phyloP scores from a whole-genome alignment of 2,113 vertebrate species.

The Petromus typicus region DNA sequence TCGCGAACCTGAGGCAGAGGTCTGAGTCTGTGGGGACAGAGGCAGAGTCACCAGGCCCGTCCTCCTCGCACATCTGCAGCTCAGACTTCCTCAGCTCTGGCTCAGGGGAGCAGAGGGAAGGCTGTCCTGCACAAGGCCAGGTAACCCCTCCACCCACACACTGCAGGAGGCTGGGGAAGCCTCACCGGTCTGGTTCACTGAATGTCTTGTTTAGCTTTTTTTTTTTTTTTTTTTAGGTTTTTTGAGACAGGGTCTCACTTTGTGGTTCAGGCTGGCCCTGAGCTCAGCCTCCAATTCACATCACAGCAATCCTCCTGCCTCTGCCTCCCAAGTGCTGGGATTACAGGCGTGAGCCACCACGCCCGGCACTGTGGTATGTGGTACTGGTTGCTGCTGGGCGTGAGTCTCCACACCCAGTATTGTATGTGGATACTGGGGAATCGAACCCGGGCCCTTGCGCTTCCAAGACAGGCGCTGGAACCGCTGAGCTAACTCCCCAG shows the following conservation, averaged over 20 bases:
- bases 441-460: too few species aligned
- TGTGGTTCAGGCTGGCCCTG: background rate
- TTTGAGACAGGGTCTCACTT: background rate
- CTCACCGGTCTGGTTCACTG: background rate
- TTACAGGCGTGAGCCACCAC: background rate
- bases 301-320: background rate
- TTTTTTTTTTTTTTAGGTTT: background rate
- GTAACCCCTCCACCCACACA: background rate
- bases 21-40: constrained; percentile 83
- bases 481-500: fast-evolving
- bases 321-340: background rate
- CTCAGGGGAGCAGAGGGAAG: background rate
- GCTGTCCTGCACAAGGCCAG: background rate
- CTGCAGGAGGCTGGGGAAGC: background rate
- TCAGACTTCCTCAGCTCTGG: background rate
- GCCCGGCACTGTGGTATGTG: too few species aligned
- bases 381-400: too few species aligned
- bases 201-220: background rate
- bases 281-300: too few species aligned
- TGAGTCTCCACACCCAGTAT: too few species aligned
- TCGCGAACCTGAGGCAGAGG: constrained; percentile 94
- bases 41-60: constrained; percentile 3
- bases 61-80: background rate
- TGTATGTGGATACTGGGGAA: too few species aligned
- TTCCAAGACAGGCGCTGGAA: too few species aligned